phyloP scores from a whole-genome alignment of 1,140 invertebrate genomes.

The Listronotus bonariensis region DNA sequence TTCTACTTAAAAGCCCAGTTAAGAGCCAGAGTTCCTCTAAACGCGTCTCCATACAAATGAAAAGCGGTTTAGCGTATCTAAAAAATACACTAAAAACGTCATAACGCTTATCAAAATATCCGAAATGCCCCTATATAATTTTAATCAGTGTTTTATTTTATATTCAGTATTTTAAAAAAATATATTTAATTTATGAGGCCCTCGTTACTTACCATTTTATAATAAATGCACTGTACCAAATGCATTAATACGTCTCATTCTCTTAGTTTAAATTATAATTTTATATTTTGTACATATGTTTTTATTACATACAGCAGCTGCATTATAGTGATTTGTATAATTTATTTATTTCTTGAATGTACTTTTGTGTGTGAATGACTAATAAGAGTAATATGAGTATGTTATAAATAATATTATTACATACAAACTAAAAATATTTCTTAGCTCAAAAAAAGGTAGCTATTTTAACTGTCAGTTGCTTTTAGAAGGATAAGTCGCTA shows the following conservation, averaged over 20 bases:
- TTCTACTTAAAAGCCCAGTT: too few relatives aligned
- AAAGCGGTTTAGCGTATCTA: too few relatives aligned
- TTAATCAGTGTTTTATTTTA: conserved; percentile 15
- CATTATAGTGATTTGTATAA: conserved; percentile 22
- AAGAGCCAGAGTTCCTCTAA: too few relatives aligned
- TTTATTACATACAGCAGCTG: conserved; percentile 23
- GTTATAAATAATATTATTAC: background rate
- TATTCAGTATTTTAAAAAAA: conserved; percentile 31
- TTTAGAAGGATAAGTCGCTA: too few relatives aligned
- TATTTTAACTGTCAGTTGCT: background rate
- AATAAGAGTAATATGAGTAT: background rate
- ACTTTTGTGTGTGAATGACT: conserved; percentile 5
- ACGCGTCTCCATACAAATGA: too few relatives aligned
- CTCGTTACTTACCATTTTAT: conserved; percentile 38
- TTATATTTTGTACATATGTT: conserved; percentile 43
- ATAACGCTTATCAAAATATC: too few relatives aligned
- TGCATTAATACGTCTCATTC: conserved; percentile 38
- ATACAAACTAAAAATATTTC: background rate
- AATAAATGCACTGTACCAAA: conserved; percentile 47
- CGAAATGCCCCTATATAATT: background rate
- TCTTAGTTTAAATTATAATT: conserved; percentile 38
- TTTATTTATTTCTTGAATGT: conserved; percentile 29
- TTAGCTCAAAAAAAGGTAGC: too few relatives aligned
- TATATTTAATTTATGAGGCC: conserved; percentile 19
- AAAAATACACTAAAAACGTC: too few relatives aligned